Conservation (phyloP, 2,888 invertebrate species). For the Psylliodes chrysocephalus region DNA sequence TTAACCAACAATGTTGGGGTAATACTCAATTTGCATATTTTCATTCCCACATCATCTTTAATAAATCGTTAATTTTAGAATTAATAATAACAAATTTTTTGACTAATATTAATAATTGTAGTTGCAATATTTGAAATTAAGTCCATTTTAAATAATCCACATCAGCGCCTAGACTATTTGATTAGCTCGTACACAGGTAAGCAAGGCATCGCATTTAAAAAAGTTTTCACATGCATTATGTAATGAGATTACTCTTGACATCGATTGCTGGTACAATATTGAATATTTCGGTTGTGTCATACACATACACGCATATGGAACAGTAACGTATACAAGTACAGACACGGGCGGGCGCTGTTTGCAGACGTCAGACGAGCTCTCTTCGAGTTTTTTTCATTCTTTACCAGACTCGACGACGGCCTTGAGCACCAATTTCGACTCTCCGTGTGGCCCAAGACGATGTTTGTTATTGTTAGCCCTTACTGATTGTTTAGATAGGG, state of each 20-base stretch:
- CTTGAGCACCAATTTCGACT: conserved; percentile 4
- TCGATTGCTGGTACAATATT: conserved; percentile 56
- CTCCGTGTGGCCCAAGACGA: conserved; percentile 4
- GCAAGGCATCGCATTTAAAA: conserved; percentile 35
- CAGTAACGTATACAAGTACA: too few species aligned
- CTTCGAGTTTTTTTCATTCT: conserved; percentile 64
- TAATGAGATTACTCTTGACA: conserved; percentile 52
- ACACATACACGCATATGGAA: too few species aligned
- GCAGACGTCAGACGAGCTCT: conserved; percentile 55
- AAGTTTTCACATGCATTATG: conserved; percentile 42
- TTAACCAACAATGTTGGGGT: too few species aligned
- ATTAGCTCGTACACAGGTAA: conserved; percentile 37
- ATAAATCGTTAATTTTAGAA: too few species aligned
- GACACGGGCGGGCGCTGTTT: conserved; percentile 43
- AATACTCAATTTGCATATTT: too few species aligned
- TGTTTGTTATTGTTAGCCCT: neutral
- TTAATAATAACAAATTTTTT: too few species aligned
- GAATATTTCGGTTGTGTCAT: conserved; percentile 64
- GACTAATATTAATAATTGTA: too few species aligned
- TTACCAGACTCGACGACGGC: conserved; percentile 53
- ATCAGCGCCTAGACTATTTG: conserved; percentile 19
- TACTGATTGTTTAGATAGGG: neutral
- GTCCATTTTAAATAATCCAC: too few species aligned
- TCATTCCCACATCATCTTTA: too few species aligned
- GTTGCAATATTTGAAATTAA: too few species aligned